These are phyloP conservation scores for Phyllotreta striolata DNA, from an alignment of 2,888 invertebrate genomes.

Conservation along the genomic window DNA sequence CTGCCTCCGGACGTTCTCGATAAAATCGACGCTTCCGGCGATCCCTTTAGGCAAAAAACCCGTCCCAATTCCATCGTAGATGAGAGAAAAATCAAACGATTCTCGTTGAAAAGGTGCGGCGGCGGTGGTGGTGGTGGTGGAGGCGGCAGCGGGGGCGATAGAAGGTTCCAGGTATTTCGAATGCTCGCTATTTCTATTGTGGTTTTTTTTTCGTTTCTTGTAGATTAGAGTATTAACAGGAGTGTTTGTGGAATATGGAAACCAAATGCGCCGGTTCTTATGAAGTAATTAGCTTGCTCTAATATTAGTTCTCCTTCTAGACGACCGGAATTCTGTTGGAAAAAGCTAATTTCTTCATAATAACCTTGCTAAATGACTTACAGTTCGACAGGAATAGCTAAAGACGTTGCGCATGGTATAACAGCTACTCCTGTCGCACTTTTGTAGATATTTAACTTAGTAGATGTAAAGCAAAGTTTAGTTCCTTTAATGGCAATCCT, in stretches of 20 bases:
- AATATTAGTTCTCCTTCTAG: no score
- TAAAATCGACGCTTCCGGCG: conserved; percentile 4
- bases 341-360: no score
- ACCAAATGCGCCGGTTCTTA: no score
- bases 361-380: no score
- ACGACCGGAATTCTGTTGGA: no score
- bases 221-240: conserved; percentile 4
- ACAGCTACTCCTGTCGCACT: not conserved
- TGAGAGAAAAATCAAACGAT: conserved; percentile 59
- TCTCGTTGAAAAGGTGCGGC: conserved; percentile 55
- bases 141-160: conserved; percentile 7
- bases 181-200: conserved; percentile 10
- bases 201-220: not conserved
- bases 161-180: conserved; percentile 20
- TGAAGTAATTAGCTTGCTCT: no score
- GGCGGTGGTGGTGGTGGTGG: conserved; percentile 47
- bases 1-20: conserved; percentile 13
- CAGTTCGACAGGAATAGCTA: no score
- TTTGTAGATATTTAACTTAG: no score
- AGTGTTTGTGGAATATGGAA: no score
- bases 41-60: conserved; percentile 40
- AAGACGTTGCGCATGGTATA: not conserved
- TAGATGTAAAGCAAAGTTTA: no score
- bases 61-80: conserved; percentile 39
- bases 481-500: no score